Percentiles rank a stretch among this genome's conserved stretches.
Evolutionary conservation across 2,113 vertebrate species (phyloP).

Genomic region (Burhinus bistriatus): DNA sequence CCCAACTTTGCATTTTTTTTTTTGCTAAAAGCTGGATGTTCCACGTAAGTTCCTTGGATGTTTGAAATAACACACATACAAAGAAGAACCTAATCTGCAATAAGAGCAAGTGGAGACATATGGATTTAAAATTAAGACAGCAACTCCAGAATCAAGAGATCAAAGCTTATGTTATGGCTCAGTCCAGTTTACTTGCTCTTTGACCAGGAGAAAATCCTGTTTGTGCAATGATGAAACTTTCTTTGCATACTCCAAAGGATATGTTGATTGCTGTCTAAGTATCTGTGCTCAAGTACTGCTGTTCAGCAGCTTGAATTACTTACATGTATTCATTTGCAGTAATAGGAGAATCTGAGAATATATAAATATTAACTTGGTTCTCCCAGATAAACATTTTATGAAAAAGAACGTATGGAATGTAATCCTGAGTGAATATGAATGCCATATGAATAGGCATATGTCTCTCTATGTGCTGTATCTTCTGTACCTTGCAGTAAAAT

Average conservation of each 20-base stretch:
- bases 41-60: not conserved
- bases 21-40: not conserved
- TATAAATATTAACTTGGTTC: not conserved
- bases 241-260: not conserved
- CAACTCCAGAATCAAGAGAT: not conserved
- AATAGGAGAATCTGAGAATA: not conserved
- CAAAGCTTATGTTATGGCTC: not conserved
- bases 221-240: not conserved
- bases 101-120: not conserved
- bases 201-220: not conserved
- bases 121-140: not conserved
- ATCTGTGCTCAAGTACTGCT: not conserved
- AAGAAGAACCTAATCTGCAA: not conserved
- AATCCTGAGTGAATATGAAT: not conserved
- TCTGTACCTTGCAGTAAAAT: not conserved
- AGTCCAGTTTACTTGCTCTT: not conserved
- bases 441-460: not conserved
- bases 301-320: not conserved
- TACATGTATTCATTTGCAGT: not conserved
- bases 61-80: not conserved
- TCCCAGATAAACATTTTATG: not conserved
- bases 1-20: not conserved
- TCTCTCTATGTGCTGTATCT: not conserved
- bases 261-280: not conserved
- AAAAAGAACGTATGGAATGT: not conserved